A percentile compares a stretch with the other conserved stretches of the same genome.
Evolutionary conservation across 2,113 vertebrate species (phyloP).

Genomic region (Chloropsis cyanopogon): DNA sequence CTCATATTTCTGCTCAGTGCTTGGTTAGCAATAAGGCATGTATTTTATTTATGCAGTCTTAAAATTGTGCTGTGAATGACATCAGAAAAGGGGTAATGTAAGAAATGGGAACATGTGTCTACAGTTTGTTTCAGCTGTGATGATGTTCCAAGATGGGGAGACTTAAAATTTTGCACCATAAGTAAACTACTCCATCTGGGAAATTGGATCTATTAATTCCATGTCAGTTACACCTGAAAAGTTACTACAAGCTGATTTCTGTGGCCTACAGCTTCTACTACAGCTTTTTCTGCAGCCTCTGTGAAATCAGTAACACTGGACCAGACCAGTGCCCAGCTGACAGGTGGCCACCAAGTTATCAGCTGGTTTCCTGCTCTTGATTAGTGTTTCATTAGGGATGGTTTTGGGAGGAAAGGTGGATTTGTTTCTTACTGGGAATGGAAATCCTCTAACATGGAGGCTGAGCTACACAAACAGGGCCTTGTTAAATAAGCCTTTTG

Average conservation of each 20-base stretch:
- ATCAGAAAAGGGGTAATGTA: background rate
- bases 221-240: background rate
- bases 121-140: background rate
- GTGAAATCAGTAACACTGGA: background rate
- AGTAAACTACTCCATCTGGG: background rate
- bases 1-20: background rate
- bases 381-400: slow-evolving; percentile 39
- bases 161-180: background rate
- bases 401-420: background rate
- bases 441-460: background rate
- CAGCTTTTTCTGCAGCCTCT: background rate
- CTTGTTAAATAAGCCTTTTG: background rate
- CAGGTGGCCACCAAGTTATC: slow-evolving; percentile 13
- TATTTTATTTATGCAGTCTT: background rate
- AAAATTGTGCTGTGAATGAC: background rate
- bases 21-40: background rate
- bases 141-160: background rate
- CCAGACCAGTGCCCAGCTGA: background rate
- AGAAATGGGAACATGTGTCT: background rate
- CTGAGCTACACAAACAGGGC: background rate
- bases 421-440: background rate
- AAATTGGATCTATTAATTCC: background rate
- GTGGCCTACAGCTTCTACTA: background rate
- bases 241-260: background rate
- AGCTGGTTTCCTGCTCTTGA: background rate